These are phyloP conservation scores for Conus betulinus DNA, from an alignment of 1,140 invertebrate species.

Conservation along the genomic window DNA sequence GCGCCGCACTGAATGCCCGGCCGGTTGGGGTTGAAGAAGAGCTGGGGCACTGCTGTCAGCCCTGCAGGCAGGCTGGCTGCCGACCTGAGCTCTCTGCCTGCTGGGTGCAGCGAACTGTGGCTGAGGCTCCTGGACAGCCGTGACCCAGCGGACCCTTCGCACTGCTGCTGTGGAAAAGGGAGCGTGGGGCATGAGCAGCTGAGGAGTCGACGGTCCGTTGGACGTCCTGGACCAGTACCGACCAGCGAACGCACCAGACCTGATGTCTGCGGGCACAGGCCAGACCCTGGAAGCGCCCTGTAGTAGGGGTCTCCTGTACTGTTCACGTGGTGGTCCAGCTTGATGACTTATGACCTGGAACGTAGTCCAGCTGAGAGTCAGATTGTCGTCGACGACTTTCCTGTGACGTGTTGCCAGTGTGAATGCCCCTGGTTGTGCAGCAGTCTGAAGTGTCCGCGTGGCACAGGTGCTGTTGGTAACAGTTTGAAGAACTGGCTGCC, in stretches of 20 bases:
- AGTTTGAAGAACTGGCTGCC: not conserved
- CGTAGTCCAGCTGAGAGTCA: not conserved
- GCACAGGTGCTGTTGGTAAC: too few species aligned
- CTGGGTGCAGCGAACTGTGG: not conserved
- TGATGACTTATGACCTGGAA: not conserved
- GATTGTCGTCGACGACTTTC: constrained; percentile 12
- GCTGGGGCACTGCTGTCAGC: not conserved
- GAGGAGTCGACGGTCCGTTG: not conserved
- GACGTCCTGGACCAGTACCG: not conserved
- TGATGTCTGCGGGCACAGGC: not conserved
- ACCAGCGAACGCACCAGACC: not conserved
- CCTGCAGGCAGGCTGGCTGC: not conserved
- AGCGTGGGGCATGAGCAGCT: not conserved
- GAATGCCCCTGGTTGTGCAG: not conserved
- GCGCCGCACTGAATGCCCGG: not conserved
- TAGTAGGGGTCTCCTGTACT: not conserved
- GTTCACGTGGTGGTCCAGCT: too few species aligned
- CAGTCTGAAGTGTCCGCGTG: not conserved
- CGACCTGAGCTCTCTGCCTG: not conserved
- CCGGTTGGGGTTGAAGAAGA: not conserved
- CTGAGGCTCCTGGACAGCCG: not conserved
- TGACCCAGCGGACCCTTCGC: not conserved
- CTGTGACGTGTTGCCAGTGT: not conserved
- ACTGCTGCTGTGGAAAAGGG: not conserved
- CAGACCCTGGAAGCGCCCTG: too few species aligned